phyloP scores from a whole-genome alignment of 2,113 vertebrate genomes.

The Numida meleagris region DNA sequence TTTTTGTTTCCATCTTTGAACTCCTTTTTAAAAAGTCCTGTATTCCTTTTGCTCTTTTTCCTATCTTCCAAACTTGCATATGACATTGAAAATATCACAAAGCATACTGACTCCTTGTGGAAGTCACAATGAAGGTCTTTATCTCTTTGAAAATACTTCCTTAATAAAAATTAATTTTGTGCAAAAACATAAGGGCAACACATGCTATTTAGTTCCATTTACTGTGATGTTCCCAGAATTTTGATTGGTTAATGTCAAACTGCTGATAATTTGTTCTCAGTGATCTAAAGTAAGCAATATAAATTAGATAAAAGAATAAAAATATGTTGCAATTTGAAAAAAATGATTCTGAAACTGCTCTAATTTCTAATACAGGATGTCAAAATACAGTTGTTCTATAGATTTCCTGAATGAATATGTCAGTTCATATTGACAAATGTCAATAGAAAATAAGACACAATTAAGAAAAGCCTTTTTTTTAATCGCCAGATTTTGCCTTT shows the following conservation, averaged over 20 bases:
- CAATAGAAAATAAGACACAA: rapidly evolving
- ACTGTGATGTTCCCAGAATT: not conserved
- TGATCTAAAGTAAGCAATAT: not conserved
- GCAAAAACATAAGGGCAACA: not conserved
- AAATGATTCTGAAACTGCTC: not conserved
- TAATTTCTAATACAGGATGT: not conserved
- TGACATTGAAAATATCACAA: not conserved
- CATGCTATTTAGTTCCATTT: not conserved
- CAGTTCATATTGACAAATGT: not conserved
- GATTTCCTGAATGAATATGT: rapidly evolving
- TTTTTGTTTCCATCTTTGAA: not conserved
- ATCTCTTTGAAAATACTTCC: not conserved
- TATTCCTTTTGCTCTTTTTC: not conserved
- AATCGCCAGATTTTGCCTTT: not conserved
- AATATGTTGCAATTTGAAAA: not conserved
- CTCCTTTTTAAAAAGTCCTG: not conserved
- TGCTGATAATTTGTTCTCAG: not conserved
- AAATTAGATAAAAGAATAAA: not conserved
- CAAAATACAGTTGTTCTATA: not conserved
- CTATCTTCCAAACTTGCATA: not conserved
- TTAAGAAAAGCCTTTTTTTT: not conserved
- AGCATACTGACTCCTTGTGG: not conserved
- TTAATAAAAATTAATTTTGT: not conserved
- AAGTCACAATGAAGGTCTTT: not conserved
- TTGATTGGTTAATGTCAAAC: not conserved